Evolutionary conservation across 2,113 vertebrate species (phyloP), one percentile per base, ranked within the genome.

Genomic region (Cyanocitta stelleri): DNA sequence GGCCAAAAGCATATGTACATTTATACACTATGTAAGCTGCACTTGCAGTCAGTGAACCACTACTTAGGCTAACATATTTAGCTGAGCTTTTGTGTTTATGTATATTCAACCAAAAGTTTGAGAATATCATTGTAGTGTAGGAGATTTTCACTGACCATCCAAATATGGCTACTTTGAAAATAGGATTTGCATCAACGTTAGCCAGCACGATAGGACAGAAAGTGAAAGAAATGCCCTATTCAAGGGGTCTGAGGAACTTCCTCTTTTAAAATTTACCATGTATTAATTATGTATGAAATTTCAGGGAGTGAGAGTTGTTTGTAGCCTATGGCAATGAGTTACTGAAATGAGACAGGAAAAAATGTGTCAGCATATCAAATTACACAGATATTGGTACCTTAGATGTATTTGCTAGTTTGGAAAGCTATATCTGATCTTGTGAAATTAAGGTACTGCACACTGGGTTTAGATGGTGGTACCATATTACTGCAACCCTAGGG

Each of bases 271-370:
- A 84, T 83, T 86, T 87, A 56, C 52, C 7, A 2, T 33, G 3
- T 87, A 61, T 93, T 95, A 95, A 96, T 96, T 95, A 87, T 89
- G 15, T 71, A 49, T 95, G 94, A 91, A 79, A 94, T 95, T 90
- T 85, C 84, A 76, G 69, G 77, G 82, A 90, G 74, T 73, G 72
- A 52, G 85, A 92, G 90, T 89, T 97, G 82, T 85, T 95, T 90
- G 76, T 96, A 89, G 89, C 91, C 87, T 78, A 76, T 95, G 87
- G 95, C 92, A 79, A 39, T 71, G 71, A 84, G 84, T 75, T 82
- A 54, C 76, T 87, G 85, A 90, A 95, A 94, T 77, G 76, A 90
- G 49, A 88, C 55, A 83, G 66, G 73, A 88, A 94, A 83, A 96
- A 95, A 82, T 43, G 43, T 93, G 76, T 87, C 67, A 87, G 76